These are phyloP conservation scores for Sialis lutaria DNA, from an alignment of 2,888 invertebrate genomes.

Conservation along the genomic window DNA sequence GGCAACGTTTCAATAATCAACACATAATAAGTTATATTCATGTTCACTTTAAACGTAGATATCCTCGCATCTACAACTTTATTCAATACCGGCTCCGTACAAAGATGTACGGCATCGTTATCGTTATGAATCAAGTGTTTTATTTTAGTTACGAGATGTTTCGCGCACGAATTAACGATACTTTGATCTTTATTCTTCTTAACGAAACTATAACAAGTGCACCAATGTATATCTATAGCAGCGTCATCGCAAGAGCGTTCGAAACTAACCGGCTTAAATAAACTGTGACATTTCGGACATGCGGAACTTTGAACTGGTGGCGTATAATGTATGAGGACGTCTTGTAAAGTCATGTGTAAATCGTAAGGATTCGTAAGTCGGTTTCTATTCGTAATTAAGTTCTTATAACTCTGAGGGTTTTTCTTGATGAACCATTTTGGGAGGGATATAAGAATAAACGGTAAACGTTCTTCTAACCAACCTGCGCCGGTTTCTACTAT, in stretches of 20 bases:
- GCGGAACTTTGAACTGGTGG: constrained; percentile 24
- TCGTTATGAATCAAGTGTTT: constrained; percentile 18
- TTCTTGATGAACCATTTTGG: constrained; percentile 40
- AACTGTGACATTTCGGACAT: constrained; percentile 47
- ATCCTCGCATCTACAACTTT: constrained; percentile 25
- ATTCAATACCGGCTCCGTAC: constrained; percentile 33
- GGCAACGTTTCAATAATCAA: constrained; percentile 51
- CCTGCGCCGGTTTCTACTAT: constrained; percentile 48
- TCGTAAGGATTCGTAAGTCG: constrained; percentile 60
- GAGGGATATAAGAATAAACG: constrained; percentile 50
- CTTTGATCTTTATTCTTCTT: constrained; percentile 26
- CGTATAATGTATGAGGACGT: constrained; percentile 33
- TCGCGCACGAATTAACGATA: constrained; percentile 33
- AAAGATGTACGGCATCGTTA: constrained; percentile 19
- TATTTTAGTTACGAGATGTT: constrained; percentile 26
- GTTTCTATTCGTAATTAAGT: constrained; percentile 41
- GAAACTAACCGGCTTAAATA: constrained; percentile 37
- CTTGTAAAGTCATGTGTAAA: constrained; percentile 49
- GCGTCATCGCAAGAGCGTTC: constrained; percentile 51
- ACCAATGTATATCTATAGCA: constrained; percentile 56
- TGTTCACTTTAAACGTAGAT: constrained; percentile 12
- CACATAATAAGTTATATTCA: constrained; percentile 34
- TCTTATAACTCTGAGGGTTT: constrained; percentile 33
- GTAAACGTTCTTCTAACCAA: constrained; percentile 62
- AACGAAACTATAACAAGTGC: constrained; percentile 48